A percentile compares a stretch with the other conserved stretches of the same genome.
phyloP scores from a whole-genome alignment of 2,888 invertebrate genomes.

The Phyllotreta cruciferae region DNA sequence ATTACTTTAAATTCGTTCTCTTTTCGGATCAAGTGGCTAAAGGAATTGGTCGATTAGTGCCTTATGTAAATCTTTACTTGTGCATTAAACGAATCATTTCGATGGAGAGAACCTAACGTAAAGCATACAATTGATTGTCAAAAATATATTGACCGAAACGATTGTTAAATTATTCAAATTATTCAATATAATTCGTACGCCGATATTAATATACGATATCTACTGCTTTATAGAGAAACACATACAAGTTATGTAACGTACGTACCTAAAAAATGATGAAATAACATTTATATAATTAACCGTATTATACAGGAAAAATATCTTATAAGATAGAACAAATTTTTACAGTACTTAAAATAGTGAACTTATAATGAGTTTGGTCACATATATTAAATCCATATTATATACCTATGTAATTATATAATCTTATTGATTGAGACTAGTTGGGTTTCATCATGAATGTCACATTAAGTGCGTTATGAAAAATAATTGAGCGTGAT shows the following conservation, averaged over 20 bases:
- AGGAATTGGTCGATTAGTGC: too few species aligned
- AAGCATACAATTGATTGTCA: too few species aligned
- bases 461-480: constrained; percentile 54
- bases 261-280: constrained; percentile 54
- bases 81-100: too few species aligned
- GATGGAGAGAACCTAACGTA: too few species aligned
- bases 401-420: constrained; percentile 38
- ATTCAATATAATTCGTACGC: not conserved
- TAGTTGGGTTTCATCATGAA: constrained; percentile 55
- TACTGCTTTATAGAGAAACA: constrained; percentile 52
- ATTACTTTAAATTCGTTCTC: constrained; percentile 14
- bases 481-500: constrained; percentile 51
- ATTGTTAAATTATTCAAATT: too few species aligned
- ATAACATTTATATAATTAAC: constrained; percentile 53
- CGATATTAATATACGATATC: constrained; percentile 22
- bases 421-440: constrained; percentile 54
- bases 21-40: too few species aligned
- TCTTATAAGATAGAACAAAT: constrained; percentile 54
- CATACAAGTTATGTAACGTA: constrained; percentile 57
- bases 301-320: constrained; percentile 56
- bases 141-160: too few species aligned
- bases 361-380: constrained; percentile 53
- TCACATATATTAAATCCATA: constrained; percentile 50
- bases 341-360: constrained; percentile 51
- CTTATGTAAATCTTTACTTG: too few species aligned